phyloP scores from a whole-genome alignment of 2,888 invertebrate genomes.

The Drosophila basisetae region DNA sequence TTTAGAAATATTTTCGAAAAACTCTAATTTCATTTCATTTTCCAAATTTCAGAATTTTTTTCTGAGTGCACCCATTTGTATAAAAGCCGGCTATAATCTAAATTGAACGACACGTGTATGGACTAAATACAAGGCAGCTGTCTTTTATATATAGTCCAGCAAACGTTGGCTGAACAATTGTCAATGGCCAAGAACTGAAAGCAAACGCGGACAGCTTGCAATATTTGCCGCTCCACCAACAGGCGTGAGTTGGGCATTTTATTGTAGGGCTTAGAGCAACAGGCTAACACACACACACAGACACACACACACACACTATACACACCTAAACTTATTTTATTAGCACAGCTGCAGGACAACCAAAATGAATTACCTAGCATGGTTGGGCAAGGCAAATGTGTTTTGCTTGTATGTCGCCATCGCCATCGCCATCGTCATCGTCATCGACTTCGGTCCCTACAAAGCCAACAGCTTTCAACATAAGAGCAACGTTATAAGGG shows the following conservation, averaged over 20 bases:
- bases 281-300: slow-evolving; percentile 44
- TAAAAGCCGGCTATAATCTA: slow-evolving; percentile 2
- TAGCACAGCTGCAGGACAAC: slow-evolving; percentile 57
- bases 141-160: slow-evolving; percentile 31
- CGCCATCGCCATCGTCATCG: background rate
- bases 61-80: too few species aligned
- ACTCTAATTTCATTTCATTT: background rate
- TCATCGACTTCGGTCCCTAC: background rate
- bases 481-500: background rate
- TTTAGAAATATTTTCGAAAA: background rate
- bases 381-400: slow-evolving; percentile 51
- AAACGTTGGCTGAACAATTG: slow-evolving; percentile 39
- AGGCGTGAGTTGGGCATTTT: slow-evolving; percentile 66
- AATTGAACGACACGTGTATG: slow-evolving; percentile 42
- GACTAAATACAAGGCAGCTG: slow-evolving; percentile 30
- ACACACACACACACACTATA: background rate
- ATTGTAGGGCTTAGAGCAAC: slow-evolving; percentile 67
- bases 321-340: slow-evolving; percentile 59
- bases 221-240: slow-evolving; percentile 55
- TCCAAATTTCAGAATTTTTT: background rate
- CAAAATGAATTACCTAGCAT: slow-evolving; percentile 58
- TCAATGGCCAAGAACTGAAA: slow-evolving; percentile 29
- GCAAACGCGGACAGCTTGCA: slow-evolving; percentile 51
- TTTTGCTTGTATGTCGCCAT: slow-evolving; percentile 32
- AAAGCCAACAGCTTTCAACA: slow-evolving; percentile 49